Evolutionary conservation across 2,888 invertebrate species (phyloP).

Genomic region (Cheilosia grossa): DNA sequence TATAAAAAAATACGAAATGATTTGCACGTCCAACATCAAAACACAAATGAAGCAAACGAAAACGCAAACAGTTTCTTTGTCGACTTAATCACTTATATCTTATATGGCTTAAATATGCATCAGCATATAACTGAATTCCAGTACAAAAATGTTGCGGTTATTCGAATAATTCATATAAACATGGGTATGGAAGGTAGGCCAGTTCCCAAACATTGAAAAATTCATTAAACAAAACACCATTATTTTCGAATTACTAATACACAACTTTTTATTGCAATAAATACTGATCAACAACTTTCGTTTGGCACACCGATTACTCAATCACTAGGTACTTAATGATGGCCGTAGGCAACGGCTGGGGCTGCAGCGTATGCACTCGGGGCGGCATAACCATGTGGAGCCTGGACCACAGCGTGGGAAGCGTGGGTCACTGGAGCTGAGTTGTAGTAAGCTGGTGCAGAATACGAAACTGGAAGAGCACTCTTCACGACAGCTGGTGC

Average conservation of each 20-base stretch:
- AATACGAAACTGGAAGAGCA: conserved; percentile 68
- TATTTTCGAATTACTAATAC: conserved; percentile 8
- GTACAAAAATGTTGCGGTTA: no score
- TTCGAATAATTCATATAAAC: no score
- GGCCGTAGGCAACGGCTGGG: conserved; percentile 30
- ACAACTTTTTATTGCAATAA: conserved; percentile 40
- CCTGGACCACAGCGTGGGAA: background rate
- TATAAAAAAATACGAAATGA: no score
- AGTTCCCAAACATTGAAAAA: background rate
- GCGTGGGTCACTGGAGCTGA: conserved; percentile 7
- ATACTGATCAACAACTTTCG: conserved; percentile 42
- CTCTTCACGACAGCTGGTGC: conserved; percentile 31
- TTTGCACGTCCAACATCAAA: no score
- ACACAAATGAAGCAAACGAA: no score
- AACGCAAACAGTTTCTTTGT: no score
- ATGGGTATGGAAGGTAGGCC: no score
- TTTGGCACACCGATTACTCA: conserved; percentile 23
- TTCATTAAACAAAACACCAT: background rate
- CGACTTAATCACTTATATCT: no score
- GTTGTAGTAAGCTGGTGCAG: conserved; percentile 37
- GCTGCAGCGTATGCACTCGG: background rate
- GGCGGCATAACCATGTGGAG: conserved; percentile 1
- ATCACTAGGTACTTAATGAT: conserved; percentile 12
- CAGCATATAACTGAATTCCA: no score
- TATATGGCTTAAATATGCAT: no score